Percentiles rank a stretch among this genome's conserved stretches.
phyloP scores from a whole-genome alignment of 2,888 invertebrate species.

The Nemapogon koenigi region DNA sequence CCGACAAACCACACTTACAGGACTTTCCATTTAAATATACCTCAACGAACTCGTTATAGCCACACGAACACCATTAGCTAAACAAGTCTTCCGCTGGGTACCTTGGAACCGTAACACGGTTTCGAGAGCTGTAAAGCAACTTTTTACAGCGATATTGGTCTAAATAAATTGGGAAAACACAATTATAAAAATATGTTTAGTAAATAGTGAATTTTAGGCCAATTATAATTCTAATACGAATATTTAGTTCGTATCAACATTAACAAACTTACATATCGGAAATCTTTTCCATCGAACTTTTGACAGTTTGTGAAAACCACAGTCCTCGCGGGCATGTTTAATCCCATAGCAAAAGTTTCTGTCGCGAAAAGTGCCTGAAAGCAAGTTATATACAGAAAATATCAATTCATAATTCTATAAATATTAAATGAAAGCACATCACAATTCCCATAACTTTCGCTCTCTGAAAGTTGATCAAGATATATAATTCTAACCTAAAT shows the following conservation, averaged over 20 bases:
- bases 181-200: no score
- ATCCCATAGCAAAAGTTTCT: slow-evolving; percentile 99
- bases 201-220: no score
- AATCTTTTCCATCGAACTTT: slow-evolving; percentile 97
- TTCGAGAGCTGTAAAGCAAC: no score
- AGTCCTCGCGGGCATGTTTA: slow-evolving; percentile 99
- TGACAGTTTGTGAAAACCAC: slow-evolving; percentile 94
- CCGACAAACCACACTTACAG: no score
- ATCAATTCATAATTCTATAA: not conserved
- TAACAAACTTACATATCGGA: slow-evolving; percentile 77
- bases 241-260: not conserved
- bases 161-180: no score
- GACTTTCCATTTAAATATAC: no score
- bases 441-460: not conserved
- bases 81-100: no score
- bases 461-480: not conserved
- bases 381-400: not conserved
- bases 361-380: slow-evolving; percentile 94
- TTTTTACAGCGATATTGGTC: no score
- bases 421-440: not conserved
- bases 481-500: no score
- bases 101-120: no score
- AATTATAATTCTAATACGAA: not conserved
- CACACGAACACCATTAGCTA: no score
- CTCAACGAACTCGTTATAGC: no score